Percentiles rank a stretch among this genome's conserved stretches.
Evolutionary conservation across 2,888 invertebrate genomes (phyloP).

Genomic region (Brassicogethes aeneus): DNA sequence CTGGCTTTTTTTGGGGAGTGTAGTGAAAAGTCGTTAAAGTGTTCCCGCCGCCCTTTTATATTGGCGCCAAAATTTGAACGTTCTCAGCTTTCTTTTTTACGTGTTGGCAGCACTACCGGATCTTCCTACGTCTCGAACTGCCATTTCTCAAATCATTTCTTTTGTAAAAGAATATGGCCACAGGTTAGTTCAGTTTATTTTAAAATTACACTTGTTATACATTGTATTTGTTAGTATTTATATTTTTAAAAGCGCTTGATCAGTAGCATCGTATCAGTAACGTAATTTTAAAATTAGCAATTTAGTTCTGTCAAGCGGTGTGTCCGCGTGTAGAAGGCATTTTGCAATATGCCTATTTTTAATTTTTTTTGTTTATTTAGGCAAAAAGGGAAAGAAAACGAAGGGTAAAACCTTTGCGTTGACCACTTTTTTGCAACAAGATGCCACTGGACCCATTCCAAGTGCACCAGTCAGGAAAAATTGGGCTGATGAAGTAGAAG

Average conservation of each 20-base stretch:
- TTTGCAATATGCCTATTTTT: too few species aligned
- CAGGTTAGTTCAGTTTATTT: conserved; percentile 23
- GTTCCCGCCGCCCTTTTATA: conserved; percentile 5
- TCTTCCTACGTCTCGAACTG: not conserved
- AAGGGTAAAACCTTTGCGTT: conserved; percentile 77
- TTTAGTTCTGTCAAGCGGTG: conserved; percentile 4
- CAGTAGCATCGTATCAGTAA: too few species aligned
- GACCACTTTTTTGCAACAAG: conserved; percentile 73
- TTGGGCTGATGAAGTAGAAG: conserved; percentile 81
- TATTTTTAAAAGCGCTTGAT: too few species aligned
- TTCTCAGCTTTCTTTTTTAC: too few species aligned
- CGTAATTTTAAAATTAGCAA: too few species aligned
- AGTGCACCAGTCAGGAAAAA: conserved; percentile 47
- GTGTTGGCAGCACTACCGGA: conserved; percentile 5
- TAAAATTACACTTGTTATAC: conserved; percentile 5
- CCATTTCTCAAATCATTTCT: conserved; percentile 10
- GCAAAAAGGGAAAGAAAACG: conserved; percentile 75
- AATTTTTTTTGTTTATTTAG: conserved; percentile 16
- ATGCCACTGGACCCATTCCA: conserved; percentile 48
- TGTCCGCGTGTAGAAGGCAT: conserved; percentile 1
- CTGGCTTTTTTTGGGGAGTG: too few species aligned
- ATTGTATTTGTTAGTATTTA: not conserved
- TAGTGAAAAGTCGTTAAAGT: too few species aligned
- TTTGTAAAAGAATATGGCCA: conserved; percentile 24
- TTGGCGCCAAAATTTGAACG: not conserved